These are phyloP conservation scores for Phaenicophaeus curvirostris DNA, from an alignment of 2,797 vertebrate species.

Conservation along the genomic window DNA sequence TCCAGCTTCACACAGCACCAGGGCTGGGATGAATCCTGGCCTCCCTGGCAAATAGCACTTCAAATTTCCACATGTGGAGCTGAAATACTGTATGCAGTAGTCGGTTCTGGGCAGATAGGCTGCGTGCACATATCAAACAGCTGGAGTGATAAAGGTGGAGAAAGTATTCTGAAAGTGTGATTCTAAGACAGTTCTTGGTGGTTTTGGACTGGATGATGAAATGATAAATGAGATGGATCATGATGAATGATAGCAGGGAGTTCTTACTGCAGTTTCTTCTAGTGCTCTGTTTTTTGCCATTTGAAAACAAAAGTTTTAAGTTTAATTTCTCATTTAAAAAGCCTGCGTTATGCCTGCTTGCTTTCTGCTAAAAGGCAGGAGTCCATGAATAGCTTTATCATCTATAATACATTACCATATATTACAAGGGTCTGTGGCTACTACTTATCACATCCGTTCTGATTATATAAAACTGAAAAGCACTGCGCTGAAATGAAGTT, in stretches of 20 bases:
- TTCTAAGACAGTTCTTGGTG: neutral
- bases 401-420: neutral
- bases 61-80: neutral
- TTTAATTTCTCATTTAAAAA: neutral
- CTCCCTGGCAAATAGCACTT: neutral
- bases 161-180: neutral
- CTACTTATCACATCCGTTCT: neutral
- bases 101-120: neutral
- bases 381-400: neutral
- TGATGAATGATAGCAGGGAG: neutral
- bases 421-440: neutral
- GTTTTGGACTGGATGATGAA: neutral
- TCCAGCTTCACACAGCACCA: neutral
- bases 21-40: neutral
- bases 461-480: neutral
- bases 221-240: neutral
- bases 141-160: neutral
- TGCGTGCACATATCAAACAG: neutral
- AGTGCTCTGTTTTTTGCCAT: neutral
- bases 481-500: slow-evolving; percentile 70
- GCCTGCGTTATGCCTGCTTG: neutral
- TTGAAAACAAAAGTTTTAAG: neutral
- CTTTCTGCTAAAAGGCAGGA: neutral
- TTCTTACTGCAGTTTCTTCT: neutral
- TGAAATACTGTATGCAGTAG: neutral